Percentiles rank a stretch among this genome's conserved stretches.
Evolutionary conservation across 2,113 vertebrate species (phyloP).

Genomic region (Peromyscus polionotus): DNA sequence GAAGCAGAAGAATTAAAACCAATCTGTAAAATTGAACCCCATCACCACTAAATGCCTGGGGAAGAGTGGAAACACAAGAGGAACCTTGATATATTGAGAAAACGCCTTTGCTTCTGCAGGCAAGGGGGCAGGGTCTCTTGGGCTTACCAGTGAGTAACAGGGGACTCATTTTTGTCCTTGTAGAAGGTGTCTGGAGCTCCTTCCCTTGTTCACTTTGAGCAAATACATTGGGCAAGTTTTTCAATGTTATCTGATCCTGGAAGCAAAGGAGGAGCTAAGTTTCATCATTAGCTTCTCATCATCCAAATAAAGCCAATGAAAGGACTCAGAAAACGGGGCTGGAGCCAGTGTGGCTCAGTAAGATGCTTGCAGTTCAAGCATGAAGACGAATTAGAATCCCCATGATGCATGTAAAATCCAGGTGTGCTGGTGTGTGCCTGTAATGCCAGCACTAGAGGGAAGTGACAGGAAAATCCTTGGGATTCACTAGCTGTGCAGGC

Average conservation of each 20-base stretch:
- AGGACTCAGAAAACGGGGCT: not conserved
- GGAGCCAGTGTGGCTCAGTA: not conserved
- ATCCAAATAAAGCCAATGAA: conserved; percentile 64
- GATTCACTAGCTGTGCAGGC: not conserved
- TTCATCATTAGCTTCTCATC: conserved; percentile 19
- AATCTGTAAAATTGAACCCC: conserved; percentile 83
- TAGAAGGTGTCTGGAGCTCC: conserved; percentile 65
- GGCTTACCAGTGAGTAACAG: not conserved
- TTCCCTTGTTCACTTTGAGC: conserved; percentile 58
- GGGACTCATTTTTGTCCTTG: conserved; percentile 69
- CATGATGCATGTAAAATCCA: not conserved
- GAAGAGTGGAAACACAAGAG: not conserved
- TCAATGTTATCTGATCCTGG: conserved; percentile 64
- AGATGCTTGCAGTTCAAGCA: no score
- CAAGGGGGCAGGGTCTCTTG: conserved; percentile 57
- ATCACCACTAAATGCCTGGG: conserved; percentile 52
- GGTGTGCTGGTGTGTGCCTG: not conserved
- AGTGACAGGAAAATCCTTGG: not conserved
- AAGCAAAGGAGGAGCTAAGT: conserved; percentile 22
- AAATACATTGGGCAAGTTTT: conserved; percentile 65
- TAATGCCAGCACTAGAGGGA: not conserved
- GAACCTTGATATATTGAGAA: conserved; percentile 66
- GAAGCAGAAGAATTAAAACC: conserved; percentile 82
- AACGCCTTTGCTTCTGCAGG: conserved; percentile 59
- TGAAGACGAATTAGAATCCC: not conserved